Conservation (phyloP, 2,888 invertebrate genomes). For the Drosophila birchii region DNA sequence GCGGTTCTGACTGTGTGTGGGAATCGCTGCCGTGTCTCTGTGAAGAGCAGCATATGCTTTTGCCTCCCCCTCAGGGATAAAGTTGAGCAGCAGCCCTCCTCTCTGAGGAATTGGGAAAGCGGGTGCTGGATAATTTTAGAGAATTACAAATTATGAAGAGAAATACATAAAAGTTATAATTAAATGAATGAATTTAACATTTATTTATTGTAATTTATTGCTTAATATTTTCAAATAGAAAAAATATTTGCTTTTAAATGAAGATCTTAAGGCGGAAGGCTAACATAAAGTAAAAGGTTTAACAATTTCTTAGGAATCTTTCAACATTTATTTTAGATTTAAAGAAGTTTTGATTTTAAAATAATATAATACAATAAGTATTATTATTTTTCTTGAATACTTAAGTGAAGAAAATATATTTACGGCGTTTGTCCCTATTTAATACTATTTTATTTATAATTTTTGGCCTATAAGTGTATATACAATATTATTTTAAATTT, state of each 20-base stretch:
- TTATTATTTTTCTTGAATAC: too few relatives aligned
- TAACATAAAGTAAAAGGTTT: neutral
- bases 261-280: neutral
- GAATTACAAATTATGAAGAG: neutral
- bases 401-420: too few relatives aligned
- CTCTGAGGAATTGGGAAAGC: neutral
- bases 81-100: conserved; percentile 3
- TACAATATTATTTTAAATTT: too few relatives aligned
- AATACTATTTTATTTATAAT: too few relatives aligned
- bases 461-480: too few relatives aligned
- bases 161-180: neutral
- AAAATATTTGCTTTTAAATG: neutral
- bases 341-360: neutral
- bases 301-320: neutral
- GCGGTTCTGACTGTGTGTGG: conserved; percentile 54
- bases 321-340: neutral
- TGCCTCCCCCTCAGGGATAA: conserved; percentile 11
- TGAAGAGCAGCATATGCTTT: conserved; percentile 79
- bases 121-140: neutral
- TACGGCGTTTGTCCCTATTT: too few relatives aligned
- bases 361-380: too few relatives aligned
- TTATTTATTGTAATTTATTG: neutral
- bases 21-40: conserved; percentile 52
- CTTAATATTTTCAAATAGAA: too few relatives aligned
- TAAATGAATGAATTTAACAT: neutral